These are phyloP conservation scores for Rhadina sibilatrix DNA, from an alignment of 2,113 vertebrate species.

Conservation along the genomic window DNA sequence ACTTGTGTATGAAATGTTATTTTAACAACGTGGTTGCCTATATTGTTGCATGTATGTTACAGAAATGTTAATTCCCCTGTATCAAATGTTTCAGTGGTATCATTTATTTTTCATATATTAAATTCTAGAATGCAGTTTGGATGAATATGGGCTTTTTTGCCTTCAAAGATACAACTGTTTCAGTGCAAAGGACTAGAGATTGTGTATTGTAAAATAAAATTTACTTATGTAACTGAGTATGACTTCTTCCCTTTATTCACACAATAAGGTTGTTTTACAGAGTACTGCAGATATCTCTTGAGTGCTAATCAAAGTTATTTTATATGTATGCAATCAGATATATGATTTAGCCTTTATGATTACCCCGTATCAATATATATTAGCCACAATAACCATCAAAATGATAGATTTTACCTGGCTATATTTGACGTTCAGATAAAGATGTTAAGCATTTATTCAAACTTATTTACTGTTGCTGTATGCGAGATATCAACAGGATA, in stretches of 20 bases:
- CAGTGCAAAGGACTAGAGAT: neutral
- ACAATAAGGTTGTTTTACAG: neutral
- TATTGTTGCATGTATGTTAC: neutral
- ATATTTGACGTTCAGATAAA: neutral
- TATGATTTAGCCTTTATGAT: neutral
- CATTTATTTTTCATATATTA: neutral
- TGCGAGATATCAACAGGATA: neutral
- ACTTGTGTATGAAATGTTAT: neutral
- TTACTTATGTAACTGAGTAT: neutral
- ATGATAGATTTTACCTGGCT: neutral
- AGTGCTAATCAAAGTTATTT: neutral
- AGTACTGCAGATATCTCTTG: neutral
- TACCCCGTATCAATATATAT: neutral
- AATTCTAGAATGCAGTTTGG: neutral
- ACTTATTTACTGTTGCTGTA: neutral
- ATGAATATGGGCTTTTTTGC: neutral
- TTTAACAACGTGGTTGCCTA: neutral
- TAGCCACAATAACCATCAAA: neutral
- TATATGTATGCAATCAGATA: neutral
- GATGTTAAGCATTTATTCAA: neutral
- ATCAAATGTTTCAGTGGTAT: neutral
- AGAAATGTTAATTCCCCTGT: neutral
- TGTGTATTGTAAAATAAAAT: neutral
- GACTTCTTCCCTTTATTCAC: neutral
- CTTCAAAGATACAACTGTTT: neutral